A percentile compares a stretch with the other conserved stretches of the same genome.
Evolutionary conservation across 1,140 invertebrate species (phyloP).

Genomic region (Ridgeia piscesae): DNA sequence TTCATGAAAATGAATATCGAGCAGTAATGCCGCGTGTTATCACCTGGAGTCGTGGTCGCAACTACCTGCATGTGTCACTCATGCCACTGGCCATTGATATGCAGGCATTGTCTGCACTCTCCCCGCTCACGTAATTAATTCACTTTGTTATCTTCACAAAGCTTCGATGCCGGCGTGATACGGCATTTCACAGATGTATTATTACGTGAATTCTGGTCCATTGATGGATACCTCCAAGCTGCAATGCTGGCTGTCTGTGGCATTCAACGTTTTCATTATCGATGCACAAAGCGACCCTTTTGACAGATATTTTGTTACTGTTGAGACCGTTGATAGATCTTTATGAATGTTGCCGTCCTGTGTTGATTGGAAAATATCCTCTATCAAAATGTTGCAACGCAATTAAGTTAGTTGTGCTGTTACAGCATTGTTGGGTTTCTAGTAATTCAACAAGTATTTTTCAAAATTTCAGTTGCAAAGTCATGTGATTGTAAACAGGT

Average conservation of each 20-base stretch:
- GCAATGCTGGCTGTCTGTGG: not conserved
- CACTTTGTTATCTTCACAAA: conserved; percentile 1
- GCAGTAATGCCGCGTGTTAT: not conserved
- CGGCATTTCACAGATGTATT: not conserved
- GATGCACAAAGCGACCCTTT: not conserved
- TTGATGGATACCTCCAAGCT: not conserved
- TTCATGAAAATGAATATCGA: not conserved
- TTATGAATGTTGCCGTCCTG: not conserved
- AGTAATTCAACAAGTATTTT: not conserved
- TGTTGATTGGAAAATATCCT: not conserved
- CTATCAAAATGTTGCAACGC: not conserved
- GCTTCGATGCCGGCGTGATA: not conserved
- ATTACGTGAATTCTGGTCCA: not conserved
- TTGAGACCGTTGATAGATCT: not conserved
- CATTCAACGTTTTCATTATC: not conserved
- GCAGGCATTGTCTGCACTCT: not conserved
- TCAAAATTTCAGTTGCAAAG: not conserved
- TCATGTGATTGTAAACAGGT: not conserved
- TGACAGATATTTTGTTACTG: not conserved
- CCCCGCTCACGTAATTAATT: not conserved
- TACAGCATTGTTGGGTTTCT: not conserved
- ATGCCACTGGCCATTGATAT: not conserved
- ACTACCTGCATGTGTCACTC: not conserved
- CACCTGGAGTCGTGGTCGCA: not conserved
- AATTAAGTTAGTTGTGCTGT: not conserved